These are phyloP conservation scores for Origma solitaria DNA, from an alignment of 2,113 vertebrate genomes.

Conservation along the genomic window DNA sequence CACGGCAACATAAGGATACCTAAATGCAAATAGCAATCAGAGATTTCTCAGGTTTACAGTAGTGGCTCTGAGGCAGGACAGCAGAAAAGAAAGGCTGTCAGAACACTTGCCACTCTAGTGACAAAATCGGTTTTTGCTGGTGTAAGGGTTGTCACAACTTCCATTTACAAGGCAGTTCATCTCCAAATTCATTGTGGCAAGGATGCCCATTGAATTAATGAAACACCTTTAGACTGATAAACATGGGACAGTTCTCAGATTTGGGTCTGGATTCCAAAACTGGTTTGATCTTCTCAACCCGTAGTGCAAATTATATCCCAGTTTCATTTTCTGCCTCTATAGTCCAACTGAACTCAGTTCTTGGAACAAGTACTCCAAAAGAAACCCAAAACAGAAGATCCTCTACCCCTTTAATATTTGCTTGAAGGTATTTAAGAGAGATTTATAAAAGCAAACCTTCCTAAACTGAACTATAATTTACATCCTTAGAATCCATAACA, in stretches of 20 bases:
- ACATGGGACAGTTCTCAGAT: not conserved
- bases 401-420: not conserved
- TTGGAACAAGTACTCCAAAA: not conserved
- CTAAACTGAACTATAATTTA: constrained; percentile 31
- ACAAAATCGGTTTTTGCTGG: not conserved
- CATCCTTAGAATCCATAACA: not conserved
- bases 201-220: not conserved
- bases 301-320: not conserved
- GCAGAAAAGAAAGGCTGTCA: not conserved
- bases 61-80: not conserved
- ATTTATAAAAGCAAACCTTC: constrained; percentile 9
- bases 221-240: not conserved
- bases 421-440: not conserved
- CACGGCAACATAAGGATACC: not conserved
- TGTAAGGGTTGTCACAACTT: not conserved
- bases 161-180: not conserved
- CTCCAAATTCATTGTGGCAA: fast-evolving
- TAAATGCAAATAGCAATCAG: not conserved
- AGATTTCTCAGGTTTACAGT: not conserved
- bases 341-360: not conserved
- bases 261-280: not conserved
- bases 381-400: not conserved
- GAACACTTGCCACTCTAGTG: not conserved
- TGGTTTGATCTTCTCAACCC: not conserved
- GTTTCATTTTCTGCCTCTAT: not conserved